Evolutionary conservation across 2,888 invertebrate species (phyloP).

Genomic region (Acanthosepion lycidas): DNA sequence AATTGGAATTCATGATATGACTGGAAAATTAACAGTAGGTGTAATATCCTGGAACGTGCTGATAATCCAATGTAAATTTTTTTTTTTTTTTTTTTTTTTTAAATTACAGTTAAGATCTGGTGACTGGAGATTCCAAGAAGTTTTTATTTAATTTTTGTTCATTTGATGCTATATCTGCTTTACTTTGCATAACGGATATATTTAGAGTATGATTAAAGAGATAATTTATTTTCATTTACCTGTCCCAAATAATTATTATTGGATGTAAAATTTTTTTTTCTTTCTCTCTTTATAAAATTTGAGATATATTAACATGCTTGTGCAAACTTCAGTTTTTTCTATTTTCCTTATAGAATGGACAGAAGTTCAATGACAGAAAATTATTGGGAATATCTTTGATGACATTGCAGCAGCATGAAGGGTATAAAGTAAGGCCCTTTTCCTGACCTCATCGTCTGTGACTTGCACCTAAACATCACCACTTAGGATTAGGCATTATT

Average conservation of each 20-base stretch:
- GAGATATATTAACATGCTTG: constrained; percentile 35
- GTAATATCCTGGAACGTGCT: neutral
- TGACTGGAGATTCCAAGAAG: neutral
- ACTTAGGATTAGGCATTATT: neutral
- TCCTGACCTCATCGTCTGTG: constrained; percentile 47
- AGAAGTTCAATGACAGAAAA: constrained; percentile 46
- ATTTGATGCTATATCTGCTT: neutral
- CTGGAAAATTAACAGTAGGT: neutral
- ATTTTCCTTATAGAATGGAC: constrained; percentile 47
- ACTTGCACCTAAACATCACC: constrained; percentile 42
- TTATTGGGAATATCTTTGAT: constrained; percentile 44
- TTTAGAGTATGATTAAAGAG: neutral
- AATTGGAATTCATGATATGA: no score
- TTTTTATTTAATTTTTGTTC: neutral
- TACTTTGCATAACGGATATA: neutral
- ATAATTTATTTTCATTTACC: neutral
- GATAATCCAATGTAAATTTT: neutral
- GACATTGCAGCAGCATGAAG: constrained; percentile 47
- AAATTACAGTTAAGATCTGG: neutral
- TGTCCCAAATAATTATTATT: neutral
- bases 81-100: no score
- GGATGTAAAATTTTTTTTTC: neutral
- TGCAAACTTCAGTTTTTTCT: constrained; percentile 47
- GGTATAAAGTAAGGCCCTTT: constrained; percentile 47
- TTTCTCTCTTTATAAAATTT: neutral